Evolutionary conservation across 2,113 vertebrate genomes (phyloP).

Genomic region (Nycticebus coucang): DNA sequence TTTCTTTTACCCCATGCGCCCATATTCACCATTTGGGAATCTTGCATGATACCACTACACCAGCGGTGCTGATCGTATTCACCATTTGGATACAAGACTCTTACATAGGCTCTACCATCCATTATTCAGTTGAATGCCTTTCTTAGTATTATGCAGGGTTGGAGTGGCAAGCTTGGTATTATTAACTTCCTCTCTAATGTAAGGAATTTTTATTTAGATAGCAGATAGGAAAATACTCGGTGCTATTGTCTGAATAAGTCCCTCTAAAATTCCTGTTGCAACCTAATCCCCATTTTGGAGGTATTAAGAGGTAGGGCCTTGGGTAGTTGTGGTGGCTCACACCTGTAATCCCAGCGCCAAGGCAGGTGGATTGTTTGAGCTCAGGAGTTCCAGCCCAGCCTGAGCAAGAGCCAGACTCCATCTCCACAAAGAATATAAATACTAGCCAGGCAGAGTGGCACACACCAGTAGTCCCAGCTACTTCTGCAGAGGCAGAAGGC

Average conservation of each 20-base stretch:
- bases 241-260: neutral
- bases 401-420: too few species aligned
- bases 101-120: neutral
- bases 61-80: slow-evolving; percentile 90
- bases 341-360: too few species aligned
- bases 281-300: neutral
- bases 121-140: neutral
- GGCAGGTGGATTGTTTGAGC: too few species aligned
- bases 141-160: neutral
- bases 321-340: too few species aligned
- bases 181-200: neutral
- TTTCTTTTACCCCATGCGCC: neutral
- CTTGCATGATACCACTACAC: slow-evolving; percentile 99
- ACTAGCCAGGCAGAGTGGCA: too few species aligned
- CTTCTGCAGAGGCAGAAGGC: too few species aligned
- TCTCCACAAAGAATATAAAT: too few species aligned
- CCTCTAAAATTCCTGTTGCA: neutral
- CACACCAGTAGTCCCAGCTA: too few species aligned
- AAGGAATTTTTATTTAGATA: neutral
- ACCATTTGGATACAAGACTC: neutral
- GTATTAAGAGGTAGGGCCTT: neutral
- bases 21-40: slow-evolving; percentile 88
- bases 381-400: too few species aligned
- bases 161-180: neutral
- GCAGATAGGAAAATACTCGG: neutral